Evolutionary conservation across 1,140 invertebrate species (phyloP), one percentile per base, ranked within the genome.

Genomic region (Pogonomyrmex barbatus): DNA sequence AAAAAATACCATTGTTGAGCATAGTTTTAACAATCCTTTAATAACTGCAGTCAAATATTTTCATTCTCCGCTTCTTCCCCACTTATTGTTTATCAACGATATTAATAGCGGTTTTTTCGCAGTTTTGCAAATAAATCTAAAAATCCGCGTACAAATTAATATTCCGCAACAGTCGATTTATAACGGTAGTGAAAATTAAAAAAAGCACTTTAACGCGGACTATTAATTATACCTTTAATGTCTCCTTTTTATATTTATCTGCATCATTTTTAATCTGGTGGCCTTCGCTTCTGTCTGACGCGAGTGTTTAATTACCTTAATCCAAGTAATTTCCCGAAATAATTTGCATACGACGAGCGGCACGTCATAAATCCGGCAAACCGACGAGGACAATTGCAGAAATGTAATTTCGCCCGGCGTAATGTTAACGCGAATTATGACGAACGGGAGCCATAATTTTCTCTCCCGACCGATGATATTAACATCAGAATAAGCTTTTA

Each of bases 401-500:
- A 85, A 85, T 78, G 60, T 78, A 85, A 85, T 85, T 85, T 85
- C 17, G 50, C 42, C 8, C 14, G 14, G 14, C 33, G 76, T 17
- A 75, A 87, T 71, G 86, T 76, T 78, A 24, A 17, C 39, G n/a
- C 24, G 58, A 65, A 63, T 63, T 70, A 77, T 45, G 45, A 62
- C 65, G 71, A 50, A 8, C 39, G 39, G 36, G 54, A 33, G 30
- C 42, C 68, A 60, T 87, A 87, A 89, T 89, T 89, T 83, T 71
- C 88, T 45, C 77, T 39, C 76, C 1, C 54, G n/a, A n/a, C 85
- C 70, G 62, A 83, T 81, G 83, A 63, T 75, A 68, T 89, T 90
- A 90, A 87, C 83, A 77, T 88, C 58, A 12, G 81, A 71, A 65
- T 67, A 52, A 78, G 62, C 86, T 71, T 78, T 75, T 86, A 79